A percentile compares a stretch with the other conserved stretches of the same genome.
These are phyloP conservation scores for Antrozous pallidus DNA, from an alignment of 2,797 vertebrate species.

Conservation along the genomic window DNA sequence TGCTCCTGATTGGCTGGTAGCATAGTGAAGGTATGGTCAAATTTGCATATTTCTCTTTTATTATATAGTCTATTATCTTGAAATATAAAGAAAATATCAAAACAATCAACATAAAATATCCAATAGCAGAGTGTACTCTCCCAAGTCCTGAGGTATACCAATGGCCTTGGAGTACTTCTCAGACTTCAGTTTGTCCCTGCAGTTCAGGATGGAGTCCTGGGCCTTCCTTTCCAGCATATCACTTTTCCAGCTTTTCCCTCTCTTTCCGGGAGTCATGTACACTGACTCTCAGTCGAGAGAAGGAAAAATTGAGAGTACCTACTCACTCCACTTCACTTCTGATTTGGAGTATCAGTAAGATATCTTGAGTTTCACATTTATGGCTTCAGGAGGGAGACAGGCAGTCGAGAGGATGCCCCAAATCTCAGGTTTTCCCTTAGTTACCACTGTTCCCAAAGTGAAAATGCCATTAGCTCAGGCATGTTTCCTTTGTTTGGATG, in stretches of 20 bases:
- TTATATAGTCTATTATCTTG: not conserved
- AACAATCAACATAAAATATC: slow-evolving; percentile 2
- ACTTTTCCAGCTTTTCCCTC: not conserved
- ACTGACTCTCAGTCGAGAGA: not conserved
- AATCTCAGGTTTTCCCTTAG: not conserved
- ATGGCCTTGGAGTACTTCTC: not conserved
- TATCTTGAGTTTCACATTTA: not conserved
- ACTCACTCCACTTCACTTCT: slow-evolving; percentile 3
- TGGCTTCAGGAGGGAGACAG: not conserved
- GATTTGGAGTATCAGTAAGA: not conserved
- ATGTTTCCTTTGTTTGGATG: not conserved
- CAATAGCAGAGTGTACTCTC: not conserved
- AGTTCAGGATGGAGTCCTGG: not conserved
- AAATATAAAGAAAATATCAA: slow-evolving; percentile 3
- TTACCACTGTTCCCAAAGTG: not conserved
- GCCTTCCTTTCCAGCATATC: not conserved
- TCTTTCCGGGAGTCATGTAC: slow-evolving; percentile 34
- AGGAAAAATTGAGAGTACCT: not conserved
- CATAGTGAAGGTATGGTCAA: too few relatives aligned
- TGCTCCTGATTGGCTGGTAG: too few relatives aligned
- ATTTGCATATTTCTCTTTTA: too few relatives aligned
- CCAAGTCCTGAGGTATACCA: not conserved
- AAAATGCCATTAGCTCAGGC: not conserved
- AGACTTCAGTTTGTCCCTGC: not conserved
- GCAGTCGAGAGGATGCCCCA: not conserved